Base-by-base conservation (phyloP, 2,888 invertebrate species). In the Hypselothyrea guttata region DNA sequence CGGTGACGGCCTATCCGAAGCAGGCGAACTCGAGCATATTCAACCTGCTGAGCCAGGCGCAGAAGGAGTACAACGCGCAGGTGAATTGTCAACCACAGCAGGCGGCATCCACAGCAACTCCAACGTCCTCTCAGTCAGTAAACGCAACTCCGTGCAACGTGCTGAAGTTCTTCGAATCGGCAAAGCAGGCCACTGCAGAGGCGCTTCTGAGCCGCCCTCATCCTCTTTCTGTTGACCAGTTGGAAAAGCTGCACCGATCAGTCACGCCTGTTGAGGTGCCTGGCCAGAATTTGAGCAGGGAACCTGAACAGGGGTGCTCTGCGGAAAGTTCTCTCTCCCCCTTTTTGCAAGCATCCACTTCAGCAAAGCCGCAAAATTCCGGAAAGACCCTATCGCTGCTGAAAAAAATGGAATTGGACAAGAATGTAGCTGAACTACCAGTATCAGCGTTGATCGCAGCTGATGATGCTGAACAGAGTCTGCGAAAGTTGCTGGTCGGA, bases 1-100 rank as follows among this genome's bases (percentile, higher is more conserved):
- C 59, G 5, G 38, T 64, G 27, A 42, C 30, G 44, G 16, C 44
- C 4, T 49, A 34, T 27, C 47, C 51, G 33, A 82, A 58, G 46
- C 56, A 12, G 27, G 66, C 45, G 13, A 91, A 91, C 47, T 92
- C 94, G 15, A 94, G 95, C 86, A 95, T 95, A 89, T 95, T 96
- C 88, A 94, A 95, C 85, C 95, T 97, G 95, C 91, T 97, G 62
- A 95, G 94, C 53, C 96, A 95, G 90, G 97, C 97, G 4, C 97
- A 97, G 87, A 95, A 96, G 87, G 96, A 96, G 87, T 96, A 94
- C 88, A 95, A 95, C 88, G 83, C 81, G 22, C 84, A 78, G 61
- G 27, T 68, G 37, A 81, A 65, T 41, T 35, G 28, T 85, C 76
- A 64, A 18, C 22, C 45, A 0, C 72, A 75, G 44, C n/a, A 22